Percentiles rank a stretch among this genome's conserved stretches.
Conservation (phyloP, 1,140 invertebrate species). For the Saccostrea cuccullata region DNA sequence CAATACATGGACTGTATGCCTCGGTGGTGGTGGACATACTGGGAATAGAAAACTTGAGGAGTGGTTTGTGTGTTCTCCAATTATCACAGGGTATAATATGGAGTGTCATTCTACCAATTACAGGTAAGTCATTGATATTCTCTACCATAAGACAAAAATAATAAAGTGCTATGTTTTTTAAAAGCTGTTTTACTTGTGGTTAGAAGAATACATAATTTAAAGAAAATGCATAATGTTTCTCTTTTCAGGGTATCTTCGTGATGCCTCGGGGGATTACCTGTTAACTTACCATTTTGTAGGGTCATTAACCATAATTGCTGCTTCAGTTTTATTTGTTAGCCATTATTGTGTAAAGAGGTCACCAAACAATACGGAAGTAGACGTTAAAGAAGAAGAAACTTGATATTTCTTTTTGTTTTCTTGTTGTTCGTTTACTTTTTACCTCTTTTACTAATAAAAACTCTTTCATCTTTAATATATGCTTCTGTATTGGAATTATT, state of each 20-base stretch:
- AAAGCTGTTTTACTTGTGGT: no score
- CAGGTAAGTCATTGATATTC: background rate
- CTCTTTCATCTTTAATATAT: no score
- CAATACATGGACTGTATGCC: conserved; percentile 28
- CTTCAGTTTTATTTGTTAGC: background rate
- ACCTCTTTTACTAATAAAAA: no score
- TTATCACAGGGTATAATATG: conserved; percentile 9
- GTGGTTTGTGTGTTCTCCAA: conserved; percentile 28
- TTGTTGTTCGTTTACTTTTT: no score
- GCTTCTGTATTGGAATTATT: no score
- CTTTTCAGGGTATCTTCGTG: conserved; percentile 20
- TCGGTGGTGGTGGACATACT: conserved; percentile 29
- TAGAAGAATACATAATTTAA: no score
- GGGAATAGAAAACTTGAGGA: conserved; percentile 22
- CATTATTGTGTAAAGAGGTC: background rate
- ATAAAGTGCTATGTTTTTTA: no score
- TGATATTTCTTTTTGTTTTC: background rate
- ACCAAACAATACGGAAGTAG: background rate
- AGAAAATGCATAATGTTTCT: background rate
- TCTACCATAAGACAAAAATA: no score
- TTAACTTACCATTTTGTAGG: background rate
- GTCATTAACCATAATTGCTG: background rate
- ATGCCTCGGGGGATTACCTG: background rate
- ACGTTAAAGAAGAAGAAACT: background rate
- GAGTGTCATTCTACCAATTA: background rate